These are phyloP conservation scores for Perithous albicinctus DNA, from an alignment of 2,888 invertebrate genomes.

Conservation along the genomic window DNA sequence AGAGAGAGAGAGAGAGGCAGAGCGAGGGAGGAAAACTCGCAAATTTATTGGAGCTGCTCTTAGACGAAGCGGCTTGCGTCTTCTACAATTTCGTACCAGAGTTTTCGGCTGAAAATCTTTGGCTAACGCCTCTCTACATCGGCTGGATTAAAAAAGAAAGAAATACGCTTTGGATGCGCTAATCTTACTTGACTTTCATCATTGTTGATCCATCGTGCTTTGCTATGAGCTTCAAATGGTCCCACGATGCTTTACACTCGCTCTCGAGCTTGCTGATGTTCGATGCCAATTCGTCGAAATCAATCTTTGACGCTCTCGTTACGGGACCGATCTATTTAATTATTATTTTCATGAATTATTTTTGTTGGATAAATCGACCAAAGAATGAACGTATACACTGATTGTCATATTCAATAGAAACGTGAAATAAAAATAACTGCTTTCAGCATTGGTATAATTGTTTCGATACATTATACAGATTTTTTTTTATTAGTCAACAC, in stretches of 20 bases:
- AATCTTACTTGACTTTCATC: conserved; percentile 92
- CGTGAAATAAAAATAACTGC: no score
- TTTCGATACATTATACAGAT: no score
- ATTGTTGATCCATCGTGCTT: conserved; percentile 97
- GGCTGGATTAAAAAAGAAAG: conserved; percentile 2
- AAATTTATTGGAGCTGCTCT: conserved; percentile 75
- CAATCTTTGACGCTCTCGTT: conserved; percentile 96
- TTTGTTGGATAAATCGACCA: no score
- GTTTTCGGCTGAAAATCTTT: conserved; percentile 55
- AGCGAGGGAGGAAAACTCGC: conserved; percentile 67
- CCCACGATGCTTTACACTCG: conserved; percentile 99
- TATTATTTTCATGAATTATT: no score
- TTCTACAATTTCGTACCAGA: conserved; percentile 71
- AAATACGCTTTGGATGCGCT: background rate
- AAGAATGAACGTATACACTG: no score
- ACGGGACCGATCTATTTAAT: conserved; percentile 91
- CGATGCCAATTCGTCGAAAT: conserved; percentile 95
- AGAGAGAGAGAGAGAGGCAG: conserved; percentile 61
- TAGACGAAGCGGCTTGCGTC: conserved; percentile 63
- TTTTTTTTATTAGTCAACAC: no score
- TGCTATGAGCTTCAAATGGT: conserved; percentile 96
- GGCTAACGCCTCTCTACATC: conserved; percentile 41
- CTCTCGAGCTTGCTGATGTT: conserved; percentile 95
- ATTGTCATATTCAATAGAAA: no score
- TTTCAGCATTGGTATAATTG: no score